These are phyloP conservation scores for Archips crataeganus DNA, from an alignment of 2,888 invertebrate species.

Conservation along the genomic window DNA sequence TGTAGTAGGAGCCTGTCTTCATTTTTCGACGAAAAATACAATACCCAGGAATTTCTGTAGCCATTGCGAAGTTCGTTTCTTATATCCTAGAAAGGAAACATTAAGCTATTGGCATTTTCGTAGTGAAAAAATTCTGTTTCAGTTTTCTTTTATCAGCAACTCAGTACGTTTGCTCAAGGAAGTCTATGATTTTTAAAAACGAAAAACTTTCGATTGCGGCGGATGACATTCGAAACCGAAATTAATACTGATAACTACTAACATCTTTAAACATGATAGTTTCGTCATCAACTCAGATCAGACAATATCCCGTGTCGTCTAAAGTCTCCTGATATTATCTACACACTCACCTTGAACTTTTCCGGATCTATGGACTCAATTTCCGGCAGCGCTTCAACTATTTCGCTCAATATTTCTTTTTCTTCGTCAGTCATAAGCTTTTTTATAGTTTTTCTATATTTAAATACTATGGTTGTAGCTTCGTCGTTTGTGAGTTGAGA, in stretches of 20 bases:
- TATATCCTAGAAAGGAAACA: slow-evolving; percentile 61
- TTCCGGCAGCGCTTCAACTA: slow-evolving; percentile 64
- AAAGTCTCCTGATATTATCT: no score
- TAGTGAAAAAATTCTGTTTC: no score
- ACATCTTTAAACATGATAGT: no score
- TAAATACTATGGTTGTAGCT: slow-evolving; percentile 65
- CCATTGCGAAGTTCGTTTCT: slow-evolving; percentile 65
- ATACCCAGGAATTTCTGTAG: slow-evolving; percentile 61
- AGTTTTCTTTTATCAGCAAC: no score
- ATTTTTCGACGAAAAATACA: slow-evolving; percentile 65
- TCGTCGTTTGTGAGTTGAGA: slow-evolving; percentile 60
- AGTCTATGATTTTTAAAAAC: no score
- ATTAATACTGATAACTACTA: no score
- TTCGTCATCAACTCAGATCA: no score
- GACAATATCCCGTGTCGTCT: no score
- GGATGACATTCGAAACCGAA: no score
- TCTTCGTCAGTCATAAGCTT: slow-evolving; percentile 68
- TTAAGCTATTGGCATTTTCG: background rate
- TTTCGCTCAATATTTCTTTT: slow-evolving; percentile 62
- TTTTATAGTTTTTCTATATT: slow-evolving; percentile 56
- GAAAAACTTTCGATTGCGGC: no score
- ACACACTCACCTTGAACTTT: slow-evolving; percentile 63
- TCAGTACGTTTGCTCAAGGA: no score
- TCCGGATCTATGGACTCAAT: slow-evolving; percentile 63
- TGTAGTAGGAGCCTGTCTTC: slow-evolving; percentile 64